These are phyloP conservation scores for Drosophila punjabiensis DNA, from an alignment of 1,140 invertebrate genomes.

Conservation along the genomic window DNA sequence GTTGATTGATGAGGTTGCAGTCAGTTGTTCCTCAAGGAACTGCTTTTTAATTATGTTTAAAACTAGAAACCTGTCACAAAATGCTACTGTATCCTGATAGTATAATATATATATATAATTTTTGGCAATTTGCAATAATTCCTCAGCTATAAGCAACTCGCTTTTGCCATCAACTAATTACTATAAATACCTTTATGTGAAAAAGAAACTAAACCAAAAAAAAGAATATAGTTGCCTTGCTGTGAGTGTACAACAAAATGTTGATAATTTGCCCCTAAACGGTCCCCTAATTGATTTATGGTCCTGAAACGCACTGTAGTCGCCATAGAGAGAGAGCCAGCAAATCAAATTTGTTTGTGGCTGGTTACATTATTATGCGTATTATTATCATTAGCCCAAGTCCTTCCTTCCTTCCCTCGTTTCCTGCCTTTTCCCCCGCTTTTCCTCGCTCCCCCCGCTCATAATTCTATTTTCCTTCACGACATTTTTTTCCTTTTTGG, in stretches of 20 bases:
- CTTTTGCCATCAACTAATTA: constrained; percentile 12
- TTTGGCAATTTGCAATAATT: not conserved
- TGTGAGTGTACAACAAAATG: not conserved
- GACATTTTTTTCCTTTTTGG: constrained; percentile 19
- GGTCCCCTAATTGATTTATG: constrained; percentile 46
- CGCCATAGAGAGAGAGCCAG: constrained; percentile 38
- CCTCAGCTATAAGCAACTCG: not conserved
- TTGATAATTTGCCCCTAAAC: constrained; percentile 31
- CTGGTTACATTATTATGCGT: constrained; percentile 57
- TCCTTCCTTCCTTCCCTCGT: constrained; percentile 39
- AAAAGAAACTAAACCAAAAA: not conserved
- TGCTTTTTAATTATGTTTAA: too few species aligned
- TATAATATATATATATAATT: not conserved
- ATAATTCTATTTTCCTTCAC: constrained; percentile 51
- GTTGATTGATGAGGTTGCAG: constrained; percentile 2
- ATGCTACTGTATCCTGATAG: too few species aligned
- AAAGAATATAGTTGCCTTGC: not conserved
- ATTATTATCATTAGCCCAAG: constrained; percentile 56
- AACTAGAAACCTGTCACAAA: too few species aligned
- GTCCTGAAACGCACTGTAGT: constrained; percentile 49
- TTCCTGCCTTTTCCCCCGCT: constrained; percentile 6
- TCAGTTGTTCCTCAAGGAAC: too few species aligned
- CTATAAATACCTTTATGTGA: constrained; percentile 10
- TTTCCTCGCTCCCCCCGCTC: not conserved
- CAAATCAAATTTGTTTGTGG: constrained; percentile 54